A percentile compares a stretch with the other conserved stretches of the same genome.
These are phyloP conservation scores for Actias luna DNA, from an alignment of 2,888 invertebrate species.

Conservation along the genomic window DNA sequence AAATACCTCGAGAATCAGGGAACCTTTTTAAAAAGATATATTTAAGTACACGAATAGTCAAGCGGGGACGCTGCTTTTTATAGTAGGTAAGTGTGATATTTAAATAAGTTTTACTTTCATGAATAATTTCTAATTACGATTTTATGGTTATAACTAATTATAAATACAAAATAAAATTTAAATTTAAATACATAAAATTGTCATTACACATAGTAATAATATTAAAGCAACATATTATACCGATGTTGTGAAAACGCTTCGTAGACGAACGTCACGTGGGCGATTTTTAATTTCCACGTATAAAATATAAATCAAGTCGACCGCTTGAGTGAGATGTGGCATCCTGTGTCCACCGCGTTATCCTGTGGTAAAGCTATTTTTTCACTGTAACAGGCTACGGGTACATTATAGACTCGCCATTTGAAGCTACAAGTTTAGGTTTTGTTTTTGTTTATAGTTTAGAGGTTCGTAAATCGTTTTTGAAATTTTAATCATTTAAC, in stretches of 20 bases:
- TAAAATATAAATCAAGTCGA: conserved; percentile 5
- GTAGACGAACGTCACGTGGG: not conserved
- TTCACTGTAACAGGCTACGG: conserved; percentile 9
- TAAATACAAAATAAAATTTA: not conserved
- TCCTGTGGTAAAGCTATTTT: conserved; percentile 15
- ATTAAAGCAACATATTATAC: not conserved
- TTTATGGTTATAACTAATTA: too few relatives aligned
- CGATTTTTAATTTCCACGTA: conserved; percentile 3
- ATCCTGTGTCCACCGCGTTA: conserved; percentile 15
- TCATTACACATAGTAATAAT: not conserved
- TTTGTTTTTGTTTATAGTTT: too few relatives aligned
- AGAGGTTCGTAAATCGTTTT: too few relatives aligned
- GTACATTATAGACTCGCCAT: not conserved
- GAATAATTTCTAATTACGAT: too few relatives aligned
- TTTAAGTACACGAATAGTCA: too few relatives aligned
- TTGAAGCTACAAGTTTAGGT: not conserved
- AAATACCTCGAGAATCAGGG: too few relatives aligned
- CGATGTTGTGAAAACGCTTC: not conserved
- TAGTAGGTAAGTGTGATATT: too few relatives aligned
- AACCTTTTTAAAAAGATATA: too few relatives aligned
- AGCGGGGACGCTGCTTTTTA: too few relatives aligned
- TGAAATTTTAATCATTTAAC: too few relatives aligned
- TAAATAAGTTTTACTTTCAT: too few relatives aligned
- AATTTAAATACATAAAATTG: not conserved
- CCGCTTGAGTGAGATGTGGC: conserved; percentile 13